Percentiles rank a stretch among this genome's conserved stretches.
phyloP scores from a whole-genome alignment of 2,797 vertebrate species.

The Chelon labrosus region DNA sequence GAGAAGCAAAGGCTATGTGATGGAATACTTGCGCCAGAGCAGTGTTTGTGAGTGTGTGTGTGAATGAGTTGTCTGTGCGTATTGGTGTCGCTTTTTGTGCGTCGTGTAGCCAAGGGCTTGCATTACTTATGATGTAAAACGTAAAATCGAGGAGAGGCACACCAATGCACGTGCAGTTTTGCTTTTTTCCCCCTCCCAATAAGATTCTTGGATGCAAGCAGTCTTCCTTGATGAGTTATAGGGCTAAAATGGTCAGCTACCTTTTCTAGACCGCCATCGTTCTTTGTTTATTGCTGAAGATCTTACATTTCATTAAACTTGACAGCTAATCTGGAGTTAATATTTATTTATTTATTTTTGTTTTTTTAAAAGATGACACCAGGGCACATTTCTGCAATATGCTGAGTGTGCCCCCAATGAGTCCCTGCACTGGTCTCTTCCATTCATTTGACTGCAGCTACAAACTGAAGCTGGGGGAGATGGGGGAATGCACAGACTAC shows the following conservation, averaged over 20 bases:
- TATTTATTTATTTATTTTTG: no score
- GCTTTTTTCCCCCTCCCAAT: neutral
- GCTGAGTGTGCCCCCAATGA: constrained; percentile 21
- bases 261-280: neutral
- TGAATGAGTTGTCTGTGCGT: neutral
- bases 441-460: constrained; percentile 33
- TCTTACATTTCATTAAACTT: neutral
- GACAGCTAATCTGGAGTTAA: constrained; percentile 4
- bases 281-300: constrained; percentile 4
- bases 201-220: neutral
- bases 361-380: constrained; percentile 15
- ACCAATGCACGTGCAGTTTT: no score
- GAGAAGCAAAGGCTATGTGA: constrained; percentile 36
- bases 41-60: neutral
- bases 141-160: neutral
- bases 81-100: neutral
- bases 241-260: neutral
- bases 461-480: constrained; percentile 21
- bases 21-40: constrained; percentile 12
- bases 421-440: constrained; percentile 28
- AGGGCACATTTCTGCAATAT: constrained; percentile 21
- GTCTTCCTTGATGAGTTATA: constrained; percentile 20
- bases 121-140: neutral
- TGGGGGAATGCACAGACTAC: constrained; percentile 18
- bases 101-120: neutral